Conservation (phyloP, 2,888 invertebrate genomes). For the Caenorhabditis drosophilae region DNA sequence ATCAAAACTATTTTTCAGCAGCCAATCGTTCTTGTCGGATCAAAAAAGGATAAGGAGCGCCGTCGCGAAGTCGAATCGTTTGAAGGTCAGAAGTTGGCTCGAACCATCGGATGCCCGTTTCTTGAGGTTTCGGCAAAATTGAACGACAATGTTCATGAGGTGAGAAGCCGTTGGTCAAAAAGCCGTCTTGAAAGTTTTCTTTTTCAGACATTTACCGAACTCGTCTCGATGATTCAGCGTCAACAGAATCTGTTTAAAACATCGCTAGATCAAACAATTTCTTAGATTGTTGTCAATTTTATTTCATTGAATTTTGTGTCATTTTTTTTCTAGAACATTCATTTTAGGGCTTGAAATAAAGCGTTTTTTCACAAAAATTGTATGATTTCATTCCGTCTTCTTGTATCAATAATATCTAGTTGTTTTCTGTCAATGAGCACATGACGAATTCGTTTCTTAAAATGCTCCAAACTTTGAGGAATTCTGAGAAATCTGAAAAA, state of each 20-base stretch:
- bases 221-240: conserved; percentile 24
- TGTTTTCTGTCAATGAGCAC: neutral
- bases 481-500: conserved; percentile 24
- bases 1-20: conserved; percentile 18
- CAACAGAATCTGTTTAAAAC: conserved; percentile 6
- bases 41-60: conserved; percentile 35
- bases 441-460: conserved; percentile 11
- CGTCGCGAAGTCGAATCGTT: conserved; percentile 31
- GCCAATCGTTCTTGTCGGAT: conserved; percentile 42
- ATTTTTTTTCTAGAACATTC: no score
- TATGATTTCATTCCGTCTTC: no score
- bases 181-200: no score
- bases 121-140: conserved; percentile 43
- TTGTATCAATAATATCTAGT: no score
- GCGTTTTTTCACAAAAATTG: no score
- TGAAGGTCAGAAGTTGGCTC: conserved; percentile 42
- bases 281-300: conserved; percentile 1
- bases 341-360: no score
- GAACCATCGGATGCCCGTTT: conserved; percentile 34
- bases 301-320: no score
- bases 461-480: conserved; percentile 19
- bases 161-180: no score
- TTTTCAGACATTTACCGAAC: conserved; percentile 30
- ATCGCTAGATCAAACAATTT: neutral
- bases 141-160: conserved; percentile 48